Base-by-base conservation (phyloP, 2,113 vertebrate genomes). In the Anseranas semipalmata region DNA sequence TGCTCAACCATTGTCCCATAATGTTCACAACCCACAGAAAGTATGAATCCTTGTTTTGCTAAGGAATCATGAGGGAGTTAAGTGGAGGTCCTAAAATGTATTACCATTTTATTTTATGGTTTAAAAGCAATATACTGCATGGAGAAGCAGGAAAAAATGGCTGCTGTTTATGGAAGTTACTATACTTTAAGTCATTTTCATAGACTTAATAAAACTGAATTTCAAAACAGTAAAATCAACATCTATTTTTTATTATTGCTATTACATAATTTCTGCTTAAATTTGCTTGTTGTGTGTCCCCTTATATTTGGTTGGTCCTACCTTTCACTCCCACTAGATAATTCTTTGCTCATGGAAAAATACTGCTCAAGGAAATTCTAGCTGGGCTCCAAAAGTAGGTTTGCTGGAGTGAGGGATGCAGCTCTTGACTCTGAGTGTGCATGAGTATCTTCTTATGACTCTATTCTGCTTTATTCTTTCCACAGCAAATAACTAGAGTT, bases 401-500 rank as follows among this genome's bases (percentile, higher is more conserved):
- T 63, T 80, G 33, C 7, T 89, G 28, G 10, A 79, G 46, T 53
- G 35, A 63, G 21, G 52, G 71, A 85, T 30, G 55, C 58, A 86
- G 30, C 56, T 27, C 73, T 84, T 84, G 43, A 65, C 39, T 79
- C 13, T 8, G 56, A 59, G 20, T 24, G 37, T 56, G 60, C 59
- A 55, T 21, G 25, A 83, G 56, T 32, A 25, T 58, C 39, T 50
- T 58, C 92, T 76, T 60, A 67, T 78, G 73, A 14, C 17, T 88
- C 43, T 81, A 24, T 41, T 81, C 75, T 92, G 52, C 43, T 85
- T 90, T 95, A 68, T 89, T 97, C 76, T 81, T 90, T 73, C 65
- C 58, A 78, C 35, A 85, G 66, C 27, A 90, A 94, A 56, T 87
- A 87, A 94, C 58, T 12, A 81, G 89, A 76, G 94, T 96, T 93